These are phyloP conservation scores for Mormyrops attenuatus DNA, from an alignment of 2,797 vertebrate genomes.

Conservation along the genomic window DNA sequence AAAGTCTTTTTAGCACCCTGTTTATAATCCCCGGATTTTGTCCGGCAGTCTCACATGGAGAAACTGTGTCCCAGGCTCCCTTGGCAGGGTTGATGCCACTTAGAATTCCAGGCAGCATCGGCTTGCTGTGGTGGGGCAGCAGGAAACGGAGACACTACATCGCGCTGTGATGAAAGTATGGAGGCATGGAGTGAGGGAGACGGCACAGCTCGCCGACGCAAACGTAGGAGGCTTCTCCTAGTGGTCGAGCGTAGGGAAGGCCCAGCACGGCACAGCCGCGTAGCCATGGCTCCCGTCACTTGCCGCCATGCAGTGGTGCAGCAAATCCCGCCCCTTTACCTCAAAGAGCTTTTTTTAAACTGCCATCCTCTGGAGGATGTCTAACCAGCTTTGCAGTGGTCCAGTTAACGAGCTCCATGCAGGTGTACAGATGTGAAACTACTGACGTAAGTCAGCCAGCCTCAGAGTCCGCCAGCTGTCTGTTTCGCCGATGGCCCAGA, in stretches of 20 bases:
- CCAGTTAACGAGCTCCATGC: neutral
- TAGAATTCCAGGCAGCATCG: slow-evolving; percentile 11
- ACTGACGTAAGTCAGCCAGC: neutral
- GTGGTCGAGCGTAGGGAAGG: neutral
- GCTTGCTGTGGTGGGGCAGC: neutral
- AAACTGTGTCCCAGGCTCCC: neutral
- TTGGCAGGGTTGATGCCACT: slow-evolving; percentile 9
- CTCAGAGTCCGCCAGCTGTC: neutral
- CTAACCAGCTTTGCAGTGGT: neutral
- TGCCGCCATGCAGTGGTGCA: neutral
- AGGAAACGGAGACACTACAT: neutral
- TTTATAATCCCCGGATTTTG: slow-evolving; percentile 26
- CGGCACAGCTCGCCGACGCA: neutral
- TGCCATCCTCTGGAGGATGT: neutral
- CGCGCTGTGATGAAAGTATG: slow-evolving; percentile 29
- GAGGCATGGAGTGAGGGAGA: neutral
- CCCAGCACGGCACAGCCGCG: slow-evolving; percentile 19
- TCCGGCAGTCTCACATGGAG: neutral
- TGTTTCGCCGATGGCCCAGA: neutral
- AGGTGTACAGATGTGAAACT: neutral
- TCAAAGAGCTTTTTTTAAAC: neutral
- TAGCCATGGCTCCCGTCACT: neutral
- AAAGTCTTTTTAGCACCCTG: slow-evolving; percentile 19
- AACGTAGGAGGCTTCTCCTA: slow-evolving; percentile 7
- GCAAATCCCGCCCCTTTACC: neutral